Conservation (phyloP, 2,797 vertebrate genomes). For the Salarias fasciatus region DNA sequence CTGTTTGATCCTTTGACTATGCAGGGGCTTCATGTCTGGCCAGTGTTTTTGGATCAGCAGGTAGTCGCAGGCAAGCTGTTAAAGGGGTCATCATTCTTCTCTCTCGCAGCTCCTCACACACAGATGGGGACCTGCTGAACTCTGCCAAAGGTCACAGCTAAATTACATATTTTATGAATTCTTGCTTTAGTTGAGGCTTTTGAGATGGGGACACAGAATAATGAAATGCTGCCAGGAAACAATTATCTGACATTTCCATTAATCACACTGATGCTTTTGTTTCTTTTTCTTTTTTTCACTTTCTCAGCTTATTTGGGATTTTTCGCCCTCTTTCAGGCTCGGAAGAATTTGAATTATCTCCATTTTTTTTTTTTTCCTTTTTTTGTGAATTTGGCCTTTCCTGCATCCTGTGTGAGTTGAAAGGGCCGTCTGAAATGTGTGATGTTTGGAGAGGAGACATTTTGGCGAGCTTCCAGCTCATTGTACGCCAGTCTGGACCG, state of each 20-base stretch:
- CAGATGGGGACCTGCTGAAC: slow-evolving; percentile 97
- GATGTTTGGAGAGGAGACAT: slow-evolving; percentile 78
- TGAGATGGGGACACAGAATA: slow-evolving; percentile 43
- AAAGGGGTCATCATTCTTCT: slow-evolving; percentile 91
- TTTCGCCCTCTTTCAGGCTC: slow-evolving; percentile 32
- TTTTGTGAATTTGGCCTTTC: slow-evolving; percentile 30
- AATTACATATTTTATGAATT: slow-evolving; percentile 90
- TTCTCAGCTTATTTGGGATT: not conserved
- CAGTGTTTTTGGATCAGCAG: slow-evolving; percentile 99
- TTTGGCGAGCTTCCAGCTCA: slow-evolving; percentile 81
- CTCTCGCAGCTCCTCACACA: slow-evolving; percentile 85
- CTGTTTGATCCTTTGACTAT: slow-evolving; percentile 94
- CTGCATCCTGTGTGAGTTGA: slow-evolving; percentile 58
- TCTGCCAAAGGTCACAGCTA: slow-evolving; percentile 91
- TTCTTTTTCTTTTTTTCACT: slow-evolving; percentile 29
- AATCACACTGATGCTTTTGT: slow-evolving; percentile 30
- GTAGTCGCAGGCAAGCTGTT: slow-evolving; percentile 93
- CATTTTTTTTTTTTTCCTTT: slow-evolving; percentile 28
- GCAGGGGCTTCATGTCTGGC: slow-evolving; percentile 92
- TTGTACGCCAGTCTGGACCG: slow-evolving; percentile 78
- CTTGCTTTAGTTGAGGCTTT: slow-evolving; percentile 75
- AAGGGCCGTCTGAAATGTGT: slow-evolving; percentile 68
- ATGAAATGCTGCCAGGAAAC: slow-evolving; percentile 59
- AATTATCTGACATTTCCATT: slow-evolving; percentile 66
- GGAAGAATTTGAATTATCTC: slow-evolving; percentile 35